Conservation (phyloP, 1,140 invertebrate species). For the Anadara kagoshimensis region DNA sequence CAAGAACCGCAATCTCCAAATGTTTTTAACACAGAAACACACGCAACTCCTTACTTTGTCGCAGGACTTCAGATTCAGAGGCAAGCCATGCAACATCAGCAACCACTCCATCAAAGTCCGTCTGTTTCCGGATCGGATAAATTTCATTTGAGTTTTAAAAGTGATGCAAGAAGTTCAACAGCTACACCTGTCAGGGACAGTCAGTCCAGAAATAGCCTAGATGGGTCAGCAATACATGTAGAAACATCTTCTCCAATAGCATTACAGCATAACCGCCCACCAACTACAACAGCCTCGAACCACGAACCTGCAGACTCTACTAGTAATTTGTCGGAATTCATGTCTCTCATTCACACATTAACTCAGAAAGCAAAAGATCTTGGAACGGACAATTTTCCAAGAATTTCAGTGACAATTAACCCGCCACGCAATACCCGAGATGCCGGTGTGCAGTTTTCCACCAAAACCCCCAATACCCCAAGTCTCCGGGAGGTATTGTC, state of each 20-base stretch:
- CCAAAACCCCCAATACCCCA: conserved; percentile 45
- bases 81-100: conserved; percentile 8
- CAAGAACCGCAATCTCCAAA: conserved; percentile 52
- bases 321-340: conserved; percentile 51
- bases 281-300: no score
- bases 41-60: conserved; percentile 7
- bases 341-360: conserved; percentile 47
- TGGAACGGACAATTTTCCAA: background rate
- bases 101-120: conserved; percentile 2
- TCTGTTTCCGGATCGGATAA: background rate
- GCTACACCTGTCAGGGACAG: background rate
- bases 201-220: background rate
- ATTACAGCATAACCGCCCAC: no score
- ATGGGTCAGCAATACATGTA: no score
- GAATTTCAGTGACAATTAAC: conserved; percentile 24
- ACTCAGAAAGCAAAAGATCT: conserved; percentile 43
- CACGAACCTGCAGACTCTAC: conserved; percentile 54
- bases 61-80: background rate
- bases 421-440: conserved; percentile 40
- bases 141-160: background rate
- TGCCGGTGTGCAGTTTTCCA: conserved; percentile 44
- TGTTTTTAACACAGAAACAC: conserved; percentile 13
- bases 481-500: conserved; percentile 57
- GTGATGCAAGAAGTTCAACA: conserved; percentile 12
- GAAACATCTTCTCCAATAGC: no score